Conservation (phyloP, 53 echinoderm and acorn worm species). For the Holothuria scabra region DNA sequence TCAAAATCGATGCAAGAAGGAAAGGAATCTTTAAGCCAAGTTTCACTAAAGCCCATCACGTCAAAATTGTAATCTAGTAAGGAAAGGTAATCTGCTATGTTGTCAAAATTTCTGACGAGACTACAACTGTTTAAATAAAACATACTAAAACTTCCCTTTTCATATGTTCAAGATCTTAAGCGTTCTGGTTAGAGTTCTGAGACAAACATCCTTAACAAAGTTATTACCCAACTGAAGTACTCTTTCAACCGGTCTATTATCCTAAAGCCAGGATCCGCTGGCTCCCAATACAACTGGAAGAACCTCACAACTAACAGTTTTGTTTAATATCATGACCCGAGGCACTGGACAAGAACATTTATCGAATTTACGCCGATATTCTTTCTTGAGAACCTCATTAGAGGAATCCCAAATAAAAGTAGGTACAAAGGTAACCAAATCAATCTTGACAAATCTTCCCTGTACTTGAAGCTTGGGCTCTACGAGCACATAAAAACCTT, state of each 20-base stretch:
- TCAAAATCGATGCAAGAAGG: no score
- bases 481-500: background rate
- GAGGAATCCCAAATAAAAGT: conserved; percentile 29
- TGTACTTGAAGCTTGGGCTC: background rate
- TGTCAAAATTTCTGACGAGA: no score
- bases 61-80: no score
- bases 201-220: background rate
- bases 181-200: background rate
- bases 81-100: no score
- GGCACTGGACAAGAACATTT: background rate
- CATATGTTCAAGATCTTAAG: background rate
- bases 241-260: background rate
- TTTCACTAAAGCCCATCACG: no score
- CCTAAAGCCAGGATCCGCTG: background rate
- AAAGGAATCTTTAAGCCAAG: no score
- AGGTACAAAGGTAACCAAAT: background rate
- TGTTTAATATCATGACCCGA: background rate
- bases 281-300: background rate
- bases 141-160: no score
- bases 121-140: no score
- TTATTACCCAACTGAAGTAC: background rate
- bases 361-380: background rate
- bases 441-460: background rate
- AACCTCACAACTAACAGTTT: background rate
- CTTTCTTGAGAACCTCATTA: background rate